Conservation (phyloP, 2,888 invertebrate genomes). For the Bombylius discolor region DNA sequence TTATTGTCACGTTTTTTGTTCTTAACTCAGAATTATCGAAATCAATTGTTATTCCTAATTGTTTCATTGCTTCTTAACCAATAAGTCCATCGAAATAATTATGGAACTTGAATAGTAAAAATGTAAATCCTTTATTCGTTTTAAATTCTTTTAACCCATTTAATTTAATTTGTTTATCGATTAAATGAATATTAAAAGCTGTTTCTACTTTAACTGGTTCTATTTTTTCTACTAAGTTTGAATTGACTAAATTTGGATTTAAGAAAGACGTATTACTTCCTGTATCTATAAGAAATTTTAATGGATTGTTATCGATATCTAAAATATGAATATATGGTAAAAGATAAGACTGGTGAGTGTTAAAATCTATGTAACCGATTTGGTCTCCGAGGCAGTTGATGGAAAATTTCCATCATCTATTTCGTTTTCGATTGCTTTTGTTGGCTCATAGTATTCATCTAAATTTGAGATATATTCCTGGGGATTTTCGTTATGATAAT, state of each 20-base stretch:
- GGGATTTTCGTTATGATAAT: neutral
- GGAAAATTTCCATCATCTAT: slow-evolving; percentile 6
- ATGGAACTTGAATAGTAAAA: slow-evolving; percentile 14
- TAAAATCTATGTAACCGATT: slow-evolving; percentile 4
- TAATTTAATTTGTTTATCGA: too few species aligned
- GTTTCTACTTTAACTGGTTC: too few species aligned
- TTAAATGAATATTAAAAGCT: too few species aligned
- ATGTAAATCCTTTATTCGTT: neutral
- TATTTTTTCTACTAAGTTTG: too few species aligned
- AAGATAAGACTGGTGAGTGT: slow-evolving; percentile 5
- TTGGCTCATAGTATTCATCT: neutral
- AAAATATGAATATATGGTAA: slow-evolving; percentile 3
- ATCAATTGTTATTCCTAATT: too few species aligned
- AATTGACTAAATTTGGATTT: neutral
- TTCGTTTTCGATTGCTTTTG: neutral
- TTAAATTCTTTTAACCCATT: slow-evolving; percentile 9
- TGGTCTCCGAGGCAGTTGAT: slow-evolving; percentile 1
- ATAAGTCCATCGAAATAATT: slow-evolving; percentile 7
- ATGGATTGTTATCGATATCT: neutral
- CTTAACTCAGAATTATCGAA: too few species aligned
- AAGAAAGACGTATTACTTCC: slow-evolving; percentile 4
- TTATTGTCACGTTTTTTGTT: too few species aligned
- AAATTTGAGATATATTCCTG: neutral
- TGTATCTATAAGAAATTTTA: slow-evolving; percentile 4
- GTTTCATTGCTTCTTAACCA: too few species aligned